Evolutionary conservation across 2,113 vertebrate genomes (phyloP).

Genomic region (Seriola aureovittata): DNA sequence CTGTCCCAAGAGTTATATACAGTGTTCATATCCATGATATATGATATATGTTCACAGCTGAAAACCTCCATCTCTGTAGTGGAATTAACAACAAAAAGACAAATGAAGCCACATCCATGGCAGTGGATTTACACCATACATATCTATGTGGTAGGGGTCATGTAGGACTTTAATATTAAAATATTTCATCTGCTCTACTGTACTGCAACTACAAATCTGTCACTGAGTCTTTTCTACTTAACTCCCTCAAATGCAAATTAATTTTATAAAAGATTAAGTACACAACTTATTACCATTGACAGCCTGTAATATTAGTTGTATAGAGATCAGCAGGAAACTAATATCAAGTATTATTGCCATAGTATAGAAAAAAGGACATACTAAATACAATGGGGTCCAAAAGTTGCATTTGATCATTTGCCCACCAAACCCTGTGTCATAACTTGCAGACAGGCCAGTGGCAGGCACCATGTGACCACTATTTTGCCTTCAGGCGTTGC

Average conservation of each 20-base stretch:
- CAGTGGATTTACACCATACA: neutral
- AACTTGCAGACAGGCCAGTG: neutral
- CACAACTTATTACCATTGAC: neutral
- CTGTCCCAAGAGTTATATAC: neutral
- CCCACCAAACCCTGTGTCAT: neutral
- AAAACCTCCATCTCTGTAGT: too few species aligned
- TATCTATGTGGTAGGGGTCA: neutral
- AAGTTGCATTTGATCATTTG: conserved; percentile 9
- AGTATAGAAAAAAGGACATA: neutral
- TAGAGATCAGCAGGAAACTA: neutral
- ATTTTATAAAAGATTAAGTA: neutral
- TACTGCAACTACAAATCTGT: neutral
- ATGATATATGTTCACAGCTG: neutral
- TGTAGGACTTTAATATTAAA: neutral
- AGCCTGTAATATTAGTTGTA: too few species aligned
- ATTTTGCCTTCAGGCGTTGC: conserved; percentile 64
- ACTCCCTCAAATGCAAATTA: too few species aligned
- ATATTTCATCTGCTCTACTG: neutral
- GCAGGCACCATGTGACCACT: conserved; percentile 49
- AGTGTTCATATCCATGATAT: neutral
- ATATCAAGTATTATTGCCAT: too few species aligned
- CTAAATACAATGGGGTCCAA: too few species aligned
- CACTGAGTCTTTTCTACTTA: neutral
- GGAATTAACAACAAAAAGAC: neutral
- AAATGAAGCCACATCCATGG: neutral